Conservation (phyloP, 2,888 invertebrate genomes). For the Amphipyra tragopoginis region DNA sequence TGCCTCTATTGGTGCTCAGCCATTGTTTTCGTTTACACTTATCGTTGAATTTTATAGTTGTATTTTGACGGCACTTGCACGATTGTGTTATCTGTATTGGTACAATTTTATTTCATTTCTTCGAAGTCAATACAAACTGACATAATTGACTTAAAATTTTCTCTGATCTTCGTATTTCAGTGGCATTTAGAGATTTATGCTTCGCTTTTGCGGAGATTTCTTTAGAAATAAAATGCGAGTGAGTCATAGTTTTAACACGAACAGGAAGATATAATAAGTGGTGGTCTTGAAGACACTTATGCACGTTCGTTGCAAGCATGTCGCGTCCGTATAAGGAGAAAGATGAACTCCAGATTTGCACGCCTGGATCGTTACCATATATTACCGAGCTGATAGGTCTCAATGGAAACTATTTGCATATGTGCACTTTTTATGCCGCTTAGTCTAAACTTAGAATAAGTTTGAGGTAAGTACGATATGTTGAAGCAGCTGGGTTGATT, state of each 20-base stretch:
- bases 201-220: constrained; percentile 14
- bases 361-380: constrained; percentile 64
- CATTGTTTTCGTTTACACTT: constrained; percentile 54
- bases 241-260: constrained; percentile 51
- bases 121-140: not conserved
- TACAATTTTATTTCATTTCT: constrained; percentile 20
- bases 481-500: not conserved
- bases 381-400: constrained; percentile 55
- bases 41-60: constrained; percentile 51
- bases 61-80: constrained; percentile 44
- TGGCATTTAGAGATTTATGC: constrained; percentile 20
- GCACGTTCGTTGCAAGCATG: constrained; percentile 48
- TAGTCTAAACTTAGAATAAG: constrained; percentile 8
- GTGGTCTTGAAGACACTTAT: constrained; percentile 32
- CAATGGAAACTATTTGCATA: constrained; percentile 39
- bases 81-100: constrained; percentile 50
- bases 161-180: constrained; percentile 16
- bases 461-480: not conserved
- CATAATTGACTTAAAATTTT: constrained; percentile 15
- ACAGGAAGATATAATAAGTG: constrained; percentile 39
- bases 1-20: constrained; percentile 40
- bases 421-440: constrained; percentile 19
- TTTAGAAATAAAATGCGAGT: constrained; percentile 13
- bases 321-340: constrained; percentile 59
- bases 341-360: constrained; percentile 68